phyloP scores from a whole-genome alignment of 1,140 invertebrate species.

The Triops longicaudatus region DNA sequence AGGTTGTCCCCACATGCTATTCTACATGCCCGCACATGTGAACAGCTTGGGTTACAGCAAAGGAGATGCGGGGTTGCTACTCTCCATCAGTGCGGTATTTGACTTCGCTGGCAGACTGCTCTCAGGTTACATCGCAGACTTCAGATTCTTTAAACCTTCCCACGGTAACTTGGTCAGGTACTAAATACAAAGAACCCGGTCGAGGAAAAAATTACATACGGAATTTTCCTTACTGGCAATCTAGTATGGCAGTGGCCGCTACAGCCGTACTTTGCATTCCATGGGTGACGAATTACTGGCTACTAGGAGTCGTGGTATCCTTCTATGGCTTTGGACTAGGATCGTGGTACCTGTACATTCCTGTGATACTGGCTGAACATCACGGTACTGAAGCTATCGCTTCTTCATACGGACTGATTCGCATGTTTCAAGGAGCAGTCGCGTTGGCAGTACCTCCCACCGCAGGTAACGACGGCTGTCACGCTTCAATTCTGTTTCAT shows the following conservation, averaged over 20 bases:
- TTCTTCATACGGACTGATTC: constrained; percentile 61
- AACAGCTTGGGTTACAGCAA: constrained; percentile 52
- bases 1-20: constrained; percentile 63
- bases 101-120: constrained; percentile 59
- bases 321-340: constrained; percentile 61
- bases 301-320: constrained; percentile 49
- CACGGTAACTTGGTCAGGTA: constrained; percentile 62
- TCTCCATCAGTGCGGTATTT: constrained; percentile 59
- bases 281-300: constrained; percentile 52
- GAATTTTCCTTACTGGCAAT: constrained; percentile 27
- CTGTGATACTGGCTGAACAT: constrained; percentile 59
- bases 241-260: constrained; percentile 57
- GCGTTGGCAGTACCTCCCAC: constrained; percentile 61
- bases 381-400: constrained; percentile 62
- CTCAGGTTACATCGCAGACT: constrained; percentile 58
- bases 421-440: constrained; percentile 65
- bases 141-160: constrained; percentile 57
- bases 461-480: constrained; percentile 42
- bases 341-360: constrained; percentile 63
- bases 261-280: constrained; percentile 55
- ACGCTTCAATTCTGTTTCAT: too few species aligned
- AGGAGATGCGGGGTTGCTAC: constrained; percentile 56
- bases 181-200: not conserved
- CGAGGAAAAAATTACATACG: too few species aligned
- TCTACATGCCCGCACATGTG: constrained; percentile 62